Conservation (phyloP, 1,140 invertebrate species). For the Panulirus ornatus region DNA sequence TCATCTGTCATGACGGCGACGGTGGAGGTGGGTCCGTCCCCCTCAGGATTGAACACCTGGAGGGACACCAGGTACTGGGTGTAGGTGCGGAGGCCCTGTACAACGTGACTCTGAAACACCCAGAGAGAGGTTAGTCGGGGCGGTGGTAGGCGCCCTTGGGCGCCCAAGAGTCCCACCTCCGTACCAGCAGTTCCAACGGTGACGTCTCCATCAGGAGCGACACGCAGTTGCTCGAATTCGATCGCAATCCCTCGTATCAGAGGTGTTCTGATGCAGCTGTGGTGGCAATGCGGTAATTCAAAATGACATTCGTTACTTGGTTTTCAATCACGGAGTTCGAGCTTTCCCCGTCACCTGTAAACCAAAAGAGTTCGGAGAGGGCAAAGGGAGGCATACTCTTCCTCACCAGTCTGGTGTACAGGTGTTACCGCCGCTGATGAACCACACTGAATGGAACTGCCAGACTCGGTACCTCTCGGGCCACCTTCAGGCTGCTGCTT, state of each 20-base stretch:
- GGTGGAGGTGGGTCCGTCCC: constrained; percentile 84
- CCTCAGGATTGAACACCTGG: constrained; percentile 88
- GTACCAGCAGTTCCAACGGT: background rate
- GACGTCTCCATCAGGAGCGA: background rate
- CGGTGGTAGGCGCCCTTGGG: background rate
- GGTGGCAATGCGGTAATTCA: too few species aligned
- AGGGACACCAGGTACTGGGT: constrained; percentile 87
- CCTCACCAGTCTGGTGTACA: constrained; percentile 29
- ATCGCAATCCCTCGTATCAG: too few species aligned
- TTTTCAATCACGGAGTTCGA: too few species aligned
- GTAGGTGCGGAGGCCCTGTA: constrained; percentile 85
- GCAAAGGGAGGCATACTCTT: constrained; percentile 70
- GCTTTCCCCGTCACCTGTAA: constrained; percentile 26
- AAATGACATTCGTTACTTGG: too few species aligned
- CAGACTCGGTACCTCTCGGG: background rate
- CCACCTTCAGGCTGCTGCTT: constrained; percentile 17
- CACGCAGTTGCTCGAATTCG: background rate
- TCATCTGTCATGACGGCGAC: constrained; percentile 89
- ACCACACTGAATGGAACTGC: background rate
- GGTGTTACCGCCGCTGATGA: background rate
- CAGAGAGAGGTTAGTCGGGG: constrained; percentile 29
- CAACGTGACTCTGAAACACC: constrained; percentile 84
- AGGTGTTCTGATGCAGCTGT: too few species aligned
- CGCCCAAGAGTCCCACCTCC: background rate
- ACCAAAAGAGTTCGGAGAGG: constrained; percentile 46